These are phyloP conservation scores for Andrena camellia DNA, from an alignment of 2,888 invertebrate genomes.

Conservation along the genomic window DNA sequence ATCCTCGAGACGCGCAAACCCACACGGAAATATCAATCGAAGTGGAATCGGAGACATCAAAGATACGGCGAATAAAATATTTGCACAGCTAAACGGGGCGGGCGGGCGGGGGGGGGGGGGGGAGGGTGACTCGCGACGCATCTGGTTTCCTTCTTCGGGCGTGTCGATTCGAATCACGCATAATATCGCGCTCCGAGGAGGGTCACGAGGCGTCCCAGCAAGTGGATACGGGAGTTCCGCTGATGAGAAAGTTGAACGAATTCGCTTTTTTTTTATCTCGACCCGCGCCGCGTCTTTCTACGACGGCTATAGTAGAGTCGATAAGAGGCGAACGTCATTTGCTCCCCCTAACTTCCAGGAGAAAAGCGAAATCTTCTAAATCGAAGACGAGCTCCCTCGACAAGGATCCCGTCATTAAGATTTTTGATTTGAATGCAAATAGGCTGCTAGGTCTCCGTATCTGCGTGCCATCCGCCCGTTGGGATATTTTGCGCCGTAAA, in stretches of 20 bases:
- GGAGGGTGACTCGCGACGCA: neutral
- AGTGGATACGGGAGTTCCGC: neutral
- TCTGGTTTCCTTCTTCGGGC: neutral
- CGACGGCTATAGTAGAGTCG: slow-evolving; percentile 40
- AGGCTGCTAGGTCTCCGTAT: slow-evolving; percentile 54
- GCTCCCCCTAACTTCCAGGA: slow-evolving; percentile 32
- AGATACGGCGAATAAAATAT: slow-evolving; percentile 24
- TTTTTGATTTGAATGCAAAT: slow-evolving; percentile 73
- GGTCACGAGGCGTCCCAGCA: neutral
- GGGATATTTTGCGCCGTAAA: slow-evolving; percentile 49
- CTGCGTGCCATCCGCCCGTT: slow-evolving; percentile 4
- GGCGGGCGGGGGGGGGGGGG: neutral
- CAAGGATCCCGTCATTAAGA: slow-evolving; percentile 68
- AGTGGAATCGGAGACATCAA: slow-evolving; percentile 11
- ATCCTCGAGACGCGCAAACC: neutral
- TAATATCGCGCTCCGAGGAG: slow-evolving; percentile 1
- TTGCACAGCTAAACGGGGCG: neutral
- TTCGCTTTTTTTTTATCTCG: slow-evolving; percentile 49
- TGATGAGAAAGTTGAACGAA: slow-evolving; percentile 57
- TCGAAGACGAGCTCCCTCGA: slow-evolving; percentile 59
- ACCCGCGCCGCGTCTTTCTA: slow-evolving; percentile 13
- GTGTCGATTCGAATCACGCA: slow-evolving; percentile 8
- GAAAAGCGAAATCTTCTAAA: slow-evolving; percentile 61
- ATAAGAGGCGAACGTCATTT: slow-evolving; percentile 57
- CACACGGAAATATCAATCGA: slow-evolving; percentile 38